Evolutionary conservation across 2,797 vertebrate genomes (phyloP).

Genomic region (Clamator glandarius): DNA sequence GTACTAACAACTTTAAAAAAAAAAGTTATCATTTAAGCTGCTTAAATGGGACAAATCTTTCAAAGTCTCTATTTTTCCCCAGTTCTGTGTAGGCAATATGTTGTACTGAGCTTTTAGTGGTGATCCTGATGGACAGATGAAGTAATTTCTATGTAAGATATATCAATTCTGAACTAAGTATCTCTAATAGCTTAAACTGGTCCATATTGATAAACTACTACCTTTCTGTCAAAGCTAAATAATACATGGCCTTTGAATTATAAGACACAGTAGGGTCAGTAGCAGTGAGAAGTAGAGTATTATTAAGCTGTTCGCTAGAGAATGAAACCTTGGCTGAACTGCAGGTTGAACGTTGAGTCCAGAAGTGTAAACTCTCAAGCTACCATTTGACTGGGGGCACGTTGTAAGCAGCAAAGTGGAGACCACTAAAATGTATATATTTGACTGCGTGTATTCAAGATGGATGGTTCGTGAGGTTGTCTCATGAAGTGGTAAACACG

Average conservation of each 20-base stretch:
- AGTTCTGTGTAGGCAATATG: background rate
- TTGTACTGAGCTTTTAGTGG: background rate
- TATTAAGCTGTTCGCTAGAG: background rate
- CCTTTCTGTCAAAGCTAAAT: background rate
- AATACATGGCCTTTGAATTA: background rate
- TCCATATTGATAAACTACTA: background rate
- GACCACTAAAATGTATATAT: background rate
- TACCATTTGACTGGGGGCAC: background rate
- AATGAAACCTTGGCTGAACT: background rate
- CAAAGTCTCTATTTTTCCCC: background rate
- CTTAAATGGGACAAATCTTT: background rate
- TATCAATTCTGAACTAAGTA: background rate
- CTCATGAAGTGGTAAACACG: background rate
- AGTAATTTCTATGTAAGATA: background rate
- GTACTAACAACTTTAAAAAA: background rate
- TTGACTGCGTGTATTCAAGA: background rate
- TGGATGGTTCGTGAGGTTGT: background rate
- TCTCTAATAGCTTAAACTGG: background rate
- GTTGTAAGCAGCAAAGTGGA: fast-evolving
- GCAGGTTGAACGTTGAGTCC: background rate
- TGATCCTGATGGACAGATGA: background rate
- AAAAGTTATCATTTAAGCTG: background rate
- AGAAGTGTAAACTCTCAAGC: background rate
- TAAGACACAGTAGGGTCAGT: background rate
- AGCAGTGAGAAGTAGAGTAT: background rate